Percentiles rank a stretch among this genome's conserved stretches.
Evolutionary conservation across 2,888 invertebrate species (phyloP).

Genomic region (Calameuta idolon): DNA sequence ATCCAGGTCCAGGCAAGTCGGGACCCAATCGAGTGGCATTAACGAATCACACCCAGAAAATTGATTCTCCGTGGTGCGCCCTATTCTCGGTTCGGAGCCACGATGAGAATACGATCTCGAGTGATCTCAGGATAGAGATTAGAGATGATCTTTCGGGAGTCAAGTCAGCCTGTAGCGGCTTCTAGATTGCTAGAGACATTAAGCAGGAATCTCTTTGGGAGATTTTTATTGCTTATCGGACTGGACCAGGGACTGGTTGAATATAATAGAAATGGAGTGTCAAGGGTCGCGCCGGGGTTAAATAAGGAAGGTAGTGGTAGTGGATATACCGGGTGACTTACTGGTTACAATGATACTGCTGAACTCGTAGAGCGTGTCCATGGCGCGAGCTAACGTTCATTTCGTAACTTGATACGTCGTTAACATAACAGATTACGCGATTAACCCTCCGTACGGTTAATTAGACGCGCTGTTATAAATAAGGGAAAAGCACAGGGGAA

Average conservation of each 20-base stretch:
- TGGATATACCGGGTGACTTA: not conserved
- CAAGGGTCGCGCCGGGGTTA: not conserved
- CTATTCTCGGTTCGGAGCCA: not conserved
- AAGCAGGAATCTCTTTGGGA: not conserved
- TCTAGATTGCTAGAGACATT: not conserved
- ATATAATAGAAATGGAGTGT: not conserved
- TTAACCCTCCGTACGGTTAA: conserved; percentile 52
- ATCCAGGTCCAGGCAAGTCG: not conserved
- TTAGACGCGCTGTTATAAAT: conserved; percentile 51
- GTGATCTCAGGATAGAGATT: not conserved
- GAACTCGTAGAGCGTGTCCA: not conserved
- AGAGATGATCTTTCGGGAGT: not conserved
- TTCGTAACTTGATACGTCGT: conserved; percentile 56
- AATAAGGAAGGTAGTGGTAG: not conserved
- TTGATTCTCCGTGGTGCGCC: conserved; percentile 4
- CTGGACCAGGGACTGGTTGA: not conserved
- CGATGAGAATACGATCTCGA: not conserved
- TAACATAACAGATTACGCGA: conserved; percentile 53
- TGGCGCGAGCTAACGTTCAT: conserved; percentile 35
- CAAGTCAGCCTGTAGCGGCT: not conserved
- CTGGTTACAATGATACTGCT: not conserved
- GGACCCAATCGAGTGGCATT: not conserved
- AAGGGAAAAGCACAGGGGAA: conserved; percentile 41
- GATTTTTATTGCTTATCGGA: not conserved
- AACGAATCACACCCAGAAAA: conserved; percentile 14